These are phyloP conservation scores for Pipistrellus pygmaeus DNA, from an alignment of 2,797 vertebrate species.

Conservation along the genomic window DNA sequence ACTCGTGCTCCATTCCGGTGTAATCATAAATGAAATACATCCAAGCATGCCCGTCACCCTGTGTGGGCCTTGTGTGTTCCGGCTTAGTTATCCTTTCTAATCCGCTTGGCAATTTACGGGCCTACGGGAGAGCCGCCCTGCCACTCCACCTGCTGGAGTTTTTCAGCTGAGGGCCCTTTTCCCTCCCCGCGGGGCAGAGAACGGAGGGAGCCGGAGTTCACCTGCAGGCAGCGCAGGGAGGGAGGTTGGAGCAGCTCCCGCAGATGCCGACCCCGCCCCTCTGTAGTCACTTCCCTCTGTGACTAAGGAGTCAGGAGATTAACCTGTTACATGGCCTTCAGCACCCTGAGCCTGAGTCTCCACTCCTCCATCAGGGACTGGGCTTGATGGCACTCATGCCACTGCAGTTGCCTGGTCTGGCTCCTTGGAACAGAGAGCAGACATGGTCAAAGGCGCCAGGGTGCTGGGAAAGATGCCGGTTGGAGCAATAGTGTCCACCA, in stretches of 20 bases:
- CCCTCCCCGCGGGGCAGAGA: background rate
- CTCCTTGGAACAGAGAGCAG: background rate
- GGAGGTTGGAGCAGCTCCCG: background rate
- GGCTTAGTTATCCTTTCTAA: constrained; percentile 60
- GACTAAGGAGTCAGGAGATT: background rate
- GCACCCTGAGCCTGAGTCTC: background rate
- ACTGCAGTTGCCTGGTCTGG: background rate
- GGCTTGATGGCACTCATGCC: background rate
- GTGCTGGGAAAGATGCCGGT: background rate
- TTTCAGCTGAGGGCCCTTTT: background rate
- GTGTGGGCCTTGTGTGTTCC: background rate
- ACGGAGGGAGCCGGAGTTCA: background rate
- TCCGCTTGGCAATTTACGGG: constrained; percentile 28
- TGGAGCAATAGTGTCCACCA: background rate
- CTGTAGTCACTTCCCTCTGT: background rate
- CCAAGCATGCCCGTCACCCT: background rate
- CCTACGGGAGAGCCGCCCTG: background rate
- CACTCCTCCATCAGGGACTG: background rate
- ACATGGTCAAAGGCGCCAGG: background rate
- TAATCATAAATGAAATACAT: constrained; percentile 54
- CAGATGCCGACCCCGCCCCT: background rate
- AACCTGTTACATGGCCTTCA: background rate
- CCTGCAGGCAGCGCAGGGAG: background rate
- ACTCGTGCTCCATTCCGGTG: background rate
- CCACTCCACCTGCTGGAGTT: background rate